phyloP scores from a whole-genome alignment of 2,888 invertebrate species.

The Blastobasis lacticolella region DNA sequence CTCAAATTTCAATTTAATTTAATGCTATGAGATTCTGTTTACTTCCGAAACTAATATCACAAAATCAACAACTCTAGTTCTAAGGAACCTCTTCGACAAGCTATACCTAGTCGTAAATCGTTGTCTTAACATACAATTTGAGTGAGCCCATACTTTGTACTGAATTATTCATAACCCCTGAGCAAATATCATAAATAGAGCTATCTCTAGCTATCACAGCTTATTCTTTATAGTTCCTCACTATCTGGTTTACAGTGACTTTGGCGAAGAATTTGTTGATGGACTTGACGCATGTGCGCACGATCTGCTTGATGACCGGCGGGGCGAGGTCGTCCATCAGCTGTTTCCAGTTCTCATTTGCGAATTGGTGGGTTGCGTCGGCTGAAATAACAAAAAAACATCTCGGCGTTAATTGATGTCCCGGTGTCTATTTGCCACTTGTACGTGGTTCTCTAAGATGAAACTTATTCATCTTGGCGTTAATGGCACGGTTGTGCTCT shows the following conservation, averaged over 20 bases:
- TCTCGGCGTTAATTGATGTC: too few relatives aligned
- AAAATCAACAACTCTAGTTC: neutral
- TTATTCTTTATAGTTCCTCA: constrained; percentile 17
- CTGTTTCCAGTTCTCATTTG: constrained; percentile 63
- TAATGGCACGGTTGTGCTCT: too few relatives aligned
- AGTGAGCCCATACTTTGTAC: constrained; percentile 6
- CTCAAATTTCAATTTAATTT: too few relatives aligned
- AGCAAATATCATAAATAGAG: too few relatives aligned
- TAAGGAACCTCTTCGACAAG: too few relatives aligned
- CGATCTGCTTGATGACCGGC: constrained; percentile 61
- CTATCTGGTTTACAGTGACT: constrained; percentile 33
- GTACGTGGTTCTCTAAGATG: too few relatives aligned
- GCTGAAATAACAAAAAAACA: constrained; percentile 30
- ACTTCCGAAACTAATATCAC: constrained; percentile 2
- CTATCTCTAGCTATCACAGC: too few relatives aligned
- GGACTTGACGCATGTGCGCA: constrained; percentile 44
- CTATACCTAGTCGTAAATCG: too few relatives aligned
- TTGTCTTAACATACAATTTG: neutral
- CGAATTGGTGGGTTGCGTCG: constrained; percentile 54
- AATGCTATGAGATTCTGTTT: neutral
- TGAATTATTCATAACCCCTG: constrained; percentile 18
- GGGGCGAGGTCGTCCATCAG: constrained; percentile 67
- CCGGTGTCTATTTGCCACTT: too few relatives aligned
- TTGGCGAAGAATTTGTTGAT: constrained; percentile 63
- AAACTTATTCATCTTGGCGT: too few relatives aligned